Percentiles rank a stretch among this genome's conserved stretches.
phyloP scores from a whole-genome alignment of 30 jellyfish, hydroid and myxozoan species.

The Pelagia noctiluca region DNA sequence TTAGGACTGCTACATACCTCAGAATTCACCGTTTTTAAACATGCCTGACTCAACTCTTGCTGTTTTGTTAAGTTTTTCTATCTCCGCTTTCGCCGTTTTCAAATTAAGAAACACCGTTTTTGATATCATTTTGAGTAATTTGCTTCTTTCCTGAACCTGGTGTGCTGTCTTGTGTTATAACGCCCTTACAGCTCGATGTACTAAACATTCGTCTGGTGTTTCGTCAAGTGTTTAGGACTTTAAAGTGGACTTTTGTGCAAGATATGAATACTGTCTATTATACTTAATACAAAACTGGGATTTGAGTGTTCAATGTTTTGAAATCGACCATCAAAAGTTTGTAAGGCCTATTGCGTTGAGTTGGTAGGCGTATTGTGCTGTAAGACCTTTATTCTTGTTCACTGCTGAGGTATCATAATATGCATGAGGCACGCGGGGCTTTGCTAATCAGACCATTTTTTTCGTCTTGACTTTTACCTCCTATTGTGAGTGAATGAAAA shows the following conservation, averaged over 20 bases:
- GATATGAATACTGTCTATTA: conserved; percentile 8
- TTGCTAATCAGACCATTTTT: conserved; percentile 16
- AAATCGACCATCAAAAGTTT: conserved; percentile 26
- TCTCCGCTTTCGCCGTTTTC: too few relatives aligned
- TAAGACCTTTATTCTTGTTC: conserved; percentile 7
- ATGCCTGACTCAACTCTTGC: too few relatives aligned
- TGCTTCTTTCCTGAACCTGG: too few relatives aligned
- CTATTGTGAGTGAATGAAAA: conserved; percentile 15
- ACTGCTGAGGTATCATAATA: conserved; percentile 25
- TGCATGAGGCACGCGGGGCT: background rate
- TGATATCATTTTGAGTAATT: too few relatives aligned
- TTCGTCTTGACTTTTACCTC: conserved; percentile 1
- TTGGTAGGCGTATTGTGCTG: conserved; percentile 32
- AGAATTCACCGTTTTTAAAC: too few relatives aligned
- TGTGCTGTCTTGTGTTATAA: background rate
- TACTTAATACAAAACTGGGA: conserved; percentile 22
- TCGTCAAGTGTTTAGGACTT: background rate
- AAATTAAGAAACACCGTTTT: too few relatives aligned
- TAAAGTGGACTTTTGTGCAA: conserved; percentile 24
- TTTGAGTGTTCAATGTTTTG: conserved; percentile 24
- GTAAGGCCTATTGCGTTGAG: conserved; percentile 13
- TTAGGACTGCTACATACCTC: too few relatives aligned
- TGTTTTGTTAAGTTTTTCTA: too few relatives aligned
- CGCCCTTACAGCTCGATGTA: background rate
- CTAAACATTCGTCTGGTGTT: background rate